phyloP scores from a whole-genome alignment of 1,140 invertebrate genomes.

The Ptiloglossa arizonensis region DNA sequence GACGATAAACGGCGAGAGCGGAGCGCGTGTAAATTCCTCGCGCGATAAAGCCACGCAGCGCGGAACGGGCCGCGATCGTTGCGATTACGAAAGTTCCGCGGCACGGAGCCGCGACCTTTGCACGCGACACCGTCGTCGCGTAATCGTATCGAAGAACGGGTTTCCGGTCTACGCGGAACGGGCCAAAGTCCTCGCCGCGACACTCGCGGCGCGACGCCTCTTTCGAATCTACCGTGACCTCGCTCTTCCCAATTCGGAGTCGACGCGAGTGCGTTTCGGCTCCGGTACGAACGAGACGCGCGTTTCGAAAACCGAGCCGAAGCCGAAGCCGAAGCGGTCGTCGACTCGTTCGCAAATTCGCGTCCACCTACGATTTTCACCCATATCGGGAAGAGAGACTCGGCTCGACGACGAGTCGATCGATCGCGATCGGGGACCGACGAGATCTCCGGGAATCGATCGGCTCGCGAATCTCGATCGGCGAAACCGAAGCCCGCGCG shows the following conservation, averaged over 20 bases:
- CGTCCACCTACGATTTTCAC: too few species aligned
- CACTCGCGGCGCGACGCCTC: not conserved
- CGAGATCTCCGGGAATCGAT: too few species aligned
- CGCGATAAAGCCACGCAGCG: conserved; percentile 5
- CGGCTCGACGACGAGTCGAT: conserved; percentile 52
- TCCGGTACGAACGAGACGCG: too few species aligned
- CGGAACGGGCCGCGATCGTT: not conserved
- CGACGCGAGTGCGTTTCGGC: too few species aligned
- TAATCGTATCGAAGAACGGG: conserved; percentile 51
- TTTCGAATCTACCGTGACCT: not conserved
- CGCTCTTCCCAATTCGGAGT: not conserved
- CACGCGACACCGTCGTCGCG: conserved; percentile 41
- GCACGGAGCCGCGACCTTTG: conserved; percentile 57
- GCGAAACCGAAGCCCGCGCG: not conserved
- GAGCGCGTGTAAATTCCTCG: conserved; percentile 21
- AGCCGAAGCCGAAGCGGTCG: too few species aligned
- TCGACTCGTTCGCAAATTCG: too few species aligned
- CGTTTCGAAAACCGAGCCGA: too few species aligned
- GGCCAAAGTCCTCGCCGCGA: not conserved
- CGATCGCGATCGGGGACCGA: conserved; percentile 67
- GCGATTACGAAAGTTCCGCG: conserved; percentile 51
- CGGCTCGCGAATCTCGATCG: conserved; percentile 19
- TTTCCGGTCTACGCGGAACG: conserved; percentile 56
- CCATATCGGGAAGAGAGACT: conserved; percentile 61
- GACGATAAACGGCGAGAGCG: conserved; percentile 21